phyloP scores from a whole-genome alignment of 2,797 vertebrate species.

The Rachycentron canadum region DNA sequence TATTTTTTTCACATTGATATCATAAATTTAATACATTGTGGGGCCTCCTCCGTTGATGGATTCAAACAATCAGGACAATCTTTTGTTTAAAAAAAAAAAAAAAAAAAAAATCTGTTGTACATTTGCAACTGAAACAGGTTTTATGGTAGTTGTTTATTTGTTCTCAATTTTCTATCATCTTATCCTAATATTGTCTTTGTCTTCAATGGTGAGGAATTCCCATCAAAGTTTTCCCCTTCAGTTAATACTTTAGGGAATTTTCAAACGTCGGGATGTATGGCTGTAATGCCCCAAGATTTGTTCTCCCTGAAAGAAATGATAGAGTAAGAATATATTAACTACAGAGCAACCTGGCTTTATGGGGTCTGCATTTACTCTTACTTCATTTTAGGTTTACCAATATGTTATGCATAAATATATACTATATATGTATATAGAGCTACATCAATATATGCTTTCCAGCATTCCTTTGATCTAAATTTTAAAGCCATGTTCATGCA shows the following conservation, averaged over 20 bases:
- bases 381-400: slow-evolving; percentile 88
- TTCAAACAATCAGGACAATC: slow-evolving; percentile 92
- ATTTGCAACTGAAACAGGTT: slow-evolving; percentile 77
- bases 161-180: slow-evolving; percentile 92
- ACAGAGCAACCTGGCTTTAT: slow-evolving; percentile 99
- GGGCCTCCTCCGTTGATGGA: slow-evolving; percentile 77
- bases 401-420: slow-evolving; percentile 80
- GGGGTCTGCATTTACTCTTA: slow-evolving; percentile 91
- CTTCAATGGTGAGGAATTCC: slow-evolving; percentile 99
- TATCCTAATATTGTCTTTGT: slow-evolving; percentile 99
- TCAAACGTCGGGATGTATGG: slow-evolving; percentile 99
- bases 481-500: slow-evolving; percentile 95
- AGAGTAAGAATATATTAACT: slow-evolving; percentile 99
- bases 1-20: slow-evolving; percentile 71
- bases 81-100: slow-evolving; percentile 57
- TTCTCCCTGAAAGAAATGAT: slow-evolving; percentile 99
- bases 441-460: slow-evolving; percentile 82
- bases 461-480: slow-evolving; percentile 88
- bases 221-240: slow-evolving; percentile 99
- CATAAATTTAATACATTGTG: slow-evolving; percentile 75
- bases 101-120: slow-evolving; percentile 74
- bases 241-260: slow-evolving; percentile 99
- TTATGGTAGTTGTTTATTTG: slow-evolving; percentile 88
- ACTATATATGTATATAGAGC: slow-evolving; percentile 69
- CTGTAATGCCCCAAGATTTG: slow-evolving; percentile 99